A percentile compares a stretch with the other conserved stretches of the same genome.
Conservation (phyloP, 2,888 invertebrate species). For the Synergus japonicus region DNA sequence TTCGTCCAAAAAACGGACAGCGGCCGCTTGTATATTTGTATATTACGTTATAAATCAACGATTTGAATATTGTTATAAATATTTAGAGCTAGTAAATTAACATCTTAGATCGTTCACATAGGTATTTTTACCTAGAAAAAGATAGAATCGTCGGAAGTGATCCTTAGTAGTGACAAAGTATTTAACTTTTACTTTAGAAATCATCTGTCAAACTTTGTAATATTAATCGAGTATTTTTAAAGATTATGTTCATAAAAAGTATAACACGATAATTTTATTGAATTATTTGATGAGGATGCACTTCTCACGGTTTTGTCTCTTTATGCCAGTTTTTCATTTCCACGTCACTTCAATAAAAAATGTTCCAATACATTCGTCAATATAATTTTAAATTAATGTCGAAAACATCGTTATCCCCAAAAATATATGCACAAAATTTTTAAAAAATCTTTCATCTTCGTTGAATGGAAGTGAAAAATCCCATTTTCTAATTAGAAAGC, state of each 20-base stretch:
- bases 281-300: neutral
- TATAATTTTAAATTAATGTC: slow-evolving; percentile 22
- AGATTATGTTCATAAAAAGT: too few species aligned
- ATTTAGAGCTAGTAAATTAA: slow-evolving; percentile 75
- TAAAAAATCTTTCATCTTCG: slow-evolving; percentile 14
- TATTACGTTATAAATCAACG: slow-evolving; percentile 74
- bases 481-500: slow-evolving; percentile 35
- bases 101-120: slow-evolving; percentile 58
- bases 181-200: neutral
- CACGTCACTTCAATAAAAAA: slow-evolving; percentile 27
- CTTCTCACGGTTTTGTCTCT: slow-evolving; percentile 7
- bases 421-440: slow-evolving; percentile 32
- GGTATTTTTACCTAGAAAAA: slow-evolving; percentile 30
- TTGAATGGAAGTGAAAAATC: slow-evolving; percentile 18
- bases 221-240: neutral
- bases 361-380: slow-evolving; percentile 11
- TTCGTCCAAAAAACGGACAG: slow-evolving; percentile 46
- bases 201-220: neutral
- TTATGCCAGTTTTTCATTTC: slow-evolving; percentile 29
- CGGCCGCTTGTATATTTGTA: slow-evolving; percentile 74
- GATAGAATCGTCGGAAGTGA: slow-evolving; percentile 2
- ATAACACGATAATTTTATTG: neutral
- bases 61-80: slow-evolving; percentile 65
- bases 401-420: slow-evolving; percentile 4
- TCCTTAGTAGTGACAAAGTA: neutral